These are phyloP conservation scores for Gymnothorax javanicus DNA, from an alignment of 2,797 vertebrate species.

Conservation along the genomic window DNA sequence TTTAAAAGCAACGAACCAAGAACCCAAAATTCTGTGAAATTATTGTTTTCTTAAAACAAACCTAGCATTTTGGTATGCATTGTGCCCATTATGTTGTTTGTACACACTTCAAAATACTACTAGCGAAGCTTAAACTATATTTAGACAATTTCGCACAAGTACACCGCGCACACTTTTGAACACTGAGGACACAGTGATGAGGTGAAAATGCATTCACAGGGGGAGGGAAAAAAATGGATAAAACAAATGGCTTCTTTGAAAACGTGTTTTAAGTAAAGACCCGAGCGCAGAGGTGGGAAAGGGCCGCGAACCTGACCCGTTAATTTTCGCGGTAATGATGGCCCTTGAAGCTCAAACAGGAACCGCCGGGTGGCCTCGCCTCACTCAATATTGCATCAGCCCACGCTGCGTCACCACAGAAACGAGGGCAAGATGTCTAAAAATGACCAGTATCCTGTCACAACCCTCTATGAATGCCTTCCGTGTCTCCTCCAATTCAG, in stretches of 20 bases:
- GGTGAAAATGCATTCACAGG: background rate
- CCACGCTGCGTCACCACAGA: background rate
- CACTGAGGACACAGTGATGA: background rate
- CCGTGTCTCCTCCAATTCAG: no score
- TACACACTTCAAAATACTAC: background rate
- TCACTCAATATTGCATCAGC: conserved; percentile 31
- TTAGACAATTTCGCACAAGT: background rate
- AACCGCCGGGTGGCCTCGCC: conserved; percentile 20
- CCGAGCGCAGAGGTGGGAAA: conserved; percentile 24
- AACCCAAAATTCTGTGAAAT: background rate
- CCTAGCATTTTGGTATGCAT: background rate
- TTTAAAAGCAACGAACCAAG: background rate
- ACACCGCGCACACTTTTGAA: background rate
- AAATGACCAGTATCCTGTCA: background rate
- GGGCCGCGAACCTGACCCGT: conserved; percentile 38
- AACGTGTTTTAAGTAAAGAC: background rate
- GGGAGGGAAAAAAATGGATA: background rate
- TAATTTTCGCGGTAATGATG: conserved; percentile 49
- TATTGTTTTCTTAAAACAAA: background rate
- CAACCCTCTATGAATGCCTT: no score
- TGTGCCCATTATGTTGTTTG: background rate
- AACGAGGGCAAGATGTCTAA: background rate
- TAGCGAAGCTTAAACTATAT: background rate
- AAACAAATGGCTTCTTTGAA: background rate
- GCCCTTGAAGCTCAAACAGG: conserved; percentile 7